A percentile compares a stretch with the other conserved stretches of the same genome.
Conservation (phyloP, 2,797 vertebrate species). For the Alosa sapidissima region DNA sequence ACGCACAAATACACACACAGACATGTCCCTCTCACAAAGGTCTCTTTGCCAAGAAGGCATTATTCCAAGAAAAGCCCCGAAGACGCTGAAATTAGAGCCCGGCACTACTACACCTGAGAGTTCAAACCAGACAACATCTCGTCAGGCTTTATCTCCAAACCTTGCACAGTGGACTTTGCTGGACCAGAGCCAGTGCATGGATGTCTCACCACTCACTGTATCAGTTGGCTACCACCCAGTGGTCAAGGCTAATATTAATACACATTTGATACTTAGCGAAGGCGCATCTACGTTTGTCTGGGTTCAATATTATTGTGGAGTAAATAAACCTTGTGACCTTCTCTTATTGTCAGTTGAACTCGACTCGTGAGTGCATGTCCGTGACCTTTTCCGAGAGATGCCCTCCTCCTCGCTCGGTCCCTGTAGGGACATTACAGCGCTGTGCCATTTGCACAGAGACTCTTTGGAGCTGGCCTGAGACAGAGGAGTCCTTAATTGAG, state of each 20-base stretch:
- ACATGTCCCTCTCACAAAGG: conserved; percentile 35
- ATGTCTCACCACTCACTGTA: not conserved
- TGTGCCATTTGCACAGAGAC: not conserved
- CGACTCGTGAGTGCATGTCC: conserved; percentile 8
- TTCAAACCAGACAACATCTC: conserved; percentile 22
- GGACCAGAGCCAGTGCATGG: not conserved
- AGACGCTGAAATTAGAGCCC: not conserved
- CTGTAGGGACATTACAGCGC: not conserved
- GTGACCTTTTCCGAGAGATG: conserved; percentile 2
- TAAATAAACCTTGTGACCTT: conserved; percentile 26
- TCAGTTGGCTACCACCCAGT: not conserved
- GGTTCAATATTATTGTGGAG: not conserved
- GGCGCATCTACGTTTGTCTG: not conserved
- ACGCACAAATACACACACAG: conserved; percentile 22
- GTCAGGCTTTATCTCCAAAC: conserved; percentile 11
- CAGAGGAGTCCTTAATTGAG: not conserved
- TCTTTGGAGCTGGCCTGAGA: not conserved
- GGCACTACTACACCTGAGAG: not conserved
- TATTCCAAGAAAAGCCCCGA: conserved; percentile 7
- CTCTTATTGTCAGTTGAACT: conserved; percentile 25
- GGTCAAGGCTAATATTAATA: not conserved
- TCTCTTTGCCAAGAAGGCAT: not conserved
- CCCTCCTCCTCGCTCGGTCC: not conserved
- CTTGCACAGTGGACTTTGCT: conserved; percentile 12
- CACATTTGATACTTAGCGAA: not conserved